These are phyloP conservation scores for Ambastaia sidthimunki DNA, from an alignment of 2,797 vertebrate genomes.

Conservation along the genomic window DNA sequence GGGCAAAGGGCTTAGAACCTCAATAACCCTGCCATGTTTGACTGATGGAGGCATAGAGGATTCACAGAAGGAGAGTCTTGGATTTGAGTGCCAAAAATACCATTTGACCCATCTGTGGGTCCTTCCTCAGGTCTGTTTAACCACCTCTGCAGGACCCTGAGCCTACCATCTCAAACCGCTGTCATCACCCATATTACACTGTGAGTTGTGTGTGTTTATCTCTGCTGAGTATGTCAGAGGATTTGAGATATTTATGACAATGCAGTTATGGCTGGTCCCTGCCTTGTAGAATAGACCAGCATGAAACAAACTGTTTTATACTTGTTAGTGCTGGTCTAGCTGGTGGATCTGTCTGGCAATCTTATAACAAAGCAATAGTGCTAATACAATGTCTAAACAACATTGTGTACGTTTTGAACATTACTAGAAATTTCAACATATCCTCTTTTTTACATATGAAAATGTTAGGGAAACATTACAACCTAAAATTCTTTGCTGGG, in stretches of 20 bases:
- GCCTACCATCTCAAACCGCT: conserved; percentile 8
- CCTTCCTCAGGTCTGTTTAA: conserved; percentile 22
- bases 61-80: conserved; percentile 50
- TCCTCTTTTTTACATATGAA: too few relatives aligned
- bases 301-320: background rate
- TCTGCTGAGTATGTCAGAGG: conserved; percentile 5
- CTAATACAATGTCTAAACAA: too few relatives aligned
- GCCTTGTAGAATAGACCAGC: background rate
- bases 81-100: conserved; percentile 57
- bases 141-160: conserved; percentile 14
- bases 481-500: too few relatives aligned
- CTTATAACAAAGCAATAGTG: too few relatives aligned
- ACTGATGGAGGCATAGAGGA: conserved; percentile 18
- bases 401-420: too few relatives aligned
- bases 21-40: conserved; percentile 39
- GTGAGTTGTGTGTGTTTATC: conserved; percentile 30
- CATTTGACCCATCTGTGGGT: conserved; percentile 39
- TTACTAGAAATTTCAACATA: too few relatives aligned
- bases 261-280: conserved; percentile 6
- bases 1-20: conserved; percentile 38
- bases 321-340: background rate
- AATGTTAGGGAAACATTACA: too few relatives aligned
- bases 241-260: background rate
- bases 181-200: conserved; percentile 4
- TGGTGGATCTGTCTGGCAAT: background rate